Evolutionary conservation across 1,140 invertebrate genomes (phyloP).

Genomic region (Drosophila arizonae): DNA sequence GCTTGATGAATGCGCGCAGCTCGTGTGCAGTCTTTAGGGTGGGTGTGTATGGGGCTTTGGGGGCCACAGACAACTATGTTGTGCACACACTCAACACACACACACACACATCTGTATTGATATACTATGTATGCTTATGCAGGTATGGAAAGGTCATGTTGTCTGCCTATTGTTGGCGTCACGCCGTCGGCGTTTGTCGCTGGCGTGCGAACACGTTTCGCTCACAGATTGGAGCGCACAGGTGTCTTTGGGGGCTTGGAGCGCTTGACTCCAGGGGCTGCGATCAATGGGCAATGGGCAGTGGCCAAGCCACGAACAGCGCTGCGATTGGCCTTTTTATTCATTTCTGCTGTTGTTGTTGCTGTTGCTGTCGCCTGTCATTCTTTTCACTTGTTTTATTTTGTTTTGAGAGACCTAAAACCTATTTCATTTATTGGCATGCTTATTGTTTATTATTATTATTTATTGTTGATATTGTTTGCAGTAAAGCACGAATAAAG

Average conservation of each 20-base stretch:
- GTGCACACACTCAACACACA: not conserved
- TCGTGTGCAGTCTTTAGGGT: slow-evolving; percentile 27
- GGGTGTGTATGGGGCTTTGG: slow-evolving; percentile 36
- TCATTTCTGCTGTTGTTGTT: slow-evolving; percentile 26
- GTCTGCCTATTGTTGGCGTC: slow-evolving; percentile 69
- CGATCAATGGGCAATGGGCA: slow-evolving; percentile 41
- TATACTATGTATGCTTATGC: slow-evolving; percentile 28
- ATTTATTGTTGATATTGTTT: slow-evolving; percentile 53
- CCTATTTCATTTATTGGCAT: slow-evolving; percentile 69
- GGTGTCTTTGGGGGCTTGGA: slow-evolving; percentile 52
- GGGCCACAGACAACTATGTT: slow-evolving; percentile 37
- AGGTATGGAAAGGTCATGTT: slow-evolving; percentile 61
- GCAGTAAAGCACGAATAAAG: slow-evolving; percentile 28
- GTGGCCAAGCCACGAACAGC: slow-evolving; percentile 39
- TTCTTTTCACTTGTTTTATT: slow-evolving; percentile 32
- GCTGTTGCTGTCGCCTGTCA: slow-evolving; percentile 38
- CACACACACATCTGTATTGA: not conserved
- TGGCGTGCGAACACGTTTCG: slow-evolving; percentile 74
- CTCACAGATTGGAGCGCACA: slow-evolving; percentile 58
- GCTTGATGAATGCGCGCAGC: slow-evolving; percentile 47
- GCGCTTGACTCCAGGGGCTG: slow-evolving; percentile 8
- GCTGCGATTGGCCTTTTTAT: slow-evolving; percentile 54
- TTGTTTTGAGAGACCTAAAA: slow-evolving; percentile 46
- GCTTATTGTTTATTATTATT: slow-evolving; percentile 59
- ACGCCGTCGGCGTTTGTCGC: slow-evolving; percentile 43